Evolutionary conservation across 2,888 invertebrate genomes (phyloP), one percentile per base, ranked within the genome.

Genomic region (Ochropleura leucogaster): DNA sequence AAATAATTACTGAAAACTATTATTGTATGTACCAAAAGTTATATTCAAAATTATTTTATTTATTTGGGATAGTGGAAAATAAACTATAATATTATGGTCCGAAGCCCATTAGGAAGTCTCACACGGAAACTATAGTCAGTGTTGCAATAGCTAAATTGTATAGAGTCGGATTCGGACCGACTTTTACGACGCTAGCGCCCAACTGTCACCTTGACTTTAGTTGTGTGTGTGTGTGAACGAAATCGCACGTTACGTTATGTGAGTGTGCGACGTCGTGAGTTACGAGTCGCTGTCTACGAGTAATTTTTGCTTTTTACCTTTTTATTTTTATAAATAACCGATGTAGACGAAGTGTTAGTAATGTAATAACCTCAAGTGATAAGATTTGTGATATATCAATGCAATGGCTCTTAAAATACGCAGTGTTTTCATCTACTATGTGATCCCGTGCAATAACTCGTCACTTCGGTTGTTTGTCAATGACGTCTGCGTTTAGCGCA

Each of bases 401-500:
- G 92, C 89, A 90, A 96, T 95, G 95, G 94, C 94, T 88, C 90
- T 85, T 91, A 93, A 93, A 92, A 93, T 91, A 92, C 90, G 90
- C 93, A 92, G 93, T 95, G 96, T 96, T 96, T 95, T 94, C 93
- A 91, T 94, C 90, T 92, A 93, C 93, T 94, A 92, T 95, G 95
- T 94, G 95, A 95, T 94, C 92, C 95, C 92, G 93, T 96, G 95
- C 95, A 94, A 95, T 95, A 95, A 91, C 94, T 95, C 95, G 94
- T 95, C 96, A 95, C 95, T 96, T 95, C 91, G 94, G 95, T 96
- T 96, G 96, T 96, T 96, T 96, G 96, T 95, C 96, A 96, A 95
- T 96, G 96, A 96, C 96, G 96, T 96, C 95, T 96, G 95, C 95
- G 96, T 95, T 96, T 96, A 96, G 96, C 95, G 95, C 94, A 95